Conservation (phyloP, 2,113 vertebrate species). For the Sciurus niger region DNA sequence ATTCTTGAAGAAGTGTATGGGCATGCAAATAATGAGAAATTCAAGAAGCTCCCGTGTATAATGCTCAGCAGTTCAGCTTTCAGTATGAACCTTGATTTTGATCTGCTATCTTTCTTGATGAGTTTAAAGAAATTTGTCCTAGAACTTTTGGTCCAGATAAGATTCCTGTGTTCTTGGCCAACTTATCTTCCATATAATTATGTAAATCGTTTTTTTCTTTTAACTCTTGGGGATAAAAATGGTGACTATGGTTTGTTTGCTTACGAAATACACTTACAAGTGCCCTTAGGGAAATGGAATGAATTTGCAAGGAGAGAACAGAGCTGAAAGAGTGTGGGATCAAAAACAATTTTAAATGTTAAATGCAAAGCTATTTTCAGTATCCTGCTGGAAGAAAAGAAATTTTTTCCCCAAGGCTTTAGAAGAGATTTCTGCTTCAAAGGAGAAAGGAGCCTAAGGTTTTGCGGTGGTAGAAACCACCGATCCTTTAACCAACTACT, state of each 20-base stretch:
- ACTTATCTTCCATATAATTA: slow-evolving; percentile 77
- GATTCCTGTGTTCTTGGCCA: slow-evolving; percentile 74
- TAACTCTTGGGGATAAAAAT: slow-evolving; percentile 79
- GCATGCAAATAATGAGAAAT: background rate
- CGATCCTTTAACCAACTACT: slow-evolving; percentile 4
- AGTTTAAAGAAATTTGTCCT: slow-evolving; percentile 73
- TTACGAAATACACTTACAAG: slow-evolving; percentile 77
- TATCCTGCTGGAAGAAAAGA: slow-evolving; percentile 78
- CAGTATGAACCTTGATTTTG: slow-evolving; percentile 8
- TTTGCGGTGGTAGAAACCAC: slow-evolving; percentile 13
- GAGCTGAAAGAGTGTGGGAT: slow-evolving; percentile 84
- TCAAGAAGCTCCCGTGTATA: background rate
- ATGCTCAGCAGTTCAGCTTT: background rate
- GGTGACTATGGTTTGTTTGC: slow-evolving; percentile 73
- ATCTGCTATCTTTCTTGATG: slow-evolving; percentile 70
- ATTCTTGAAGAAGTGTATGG: slow-evolving; percentile 1
- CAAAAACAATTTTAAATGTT: slow-evolving; percentile 86
- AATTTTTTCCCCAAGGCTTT: slow-evolving; percentile 59
- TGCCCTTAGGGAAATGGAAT: slow-evolving; percentile 73
- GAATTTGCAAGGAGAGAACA: slow-evolving; percentile 77
- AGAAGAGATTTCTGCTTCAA: slow-evolving; percentile 73
- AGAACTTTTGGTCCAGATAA: slow-evolving; percentile 82
- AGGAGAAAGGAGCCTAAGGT: slow-evolving; percentile 53
- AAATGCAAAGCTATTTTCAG: slow-evolving; percentile 86
- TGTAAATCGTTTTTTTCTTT: slow-evolving; percentile 79